These are phyloP conservation scores for Drosophila sordidula DNA, from an alignment of 2,888 invertebrate genomes.

Conservation along the genomic window DNA sequence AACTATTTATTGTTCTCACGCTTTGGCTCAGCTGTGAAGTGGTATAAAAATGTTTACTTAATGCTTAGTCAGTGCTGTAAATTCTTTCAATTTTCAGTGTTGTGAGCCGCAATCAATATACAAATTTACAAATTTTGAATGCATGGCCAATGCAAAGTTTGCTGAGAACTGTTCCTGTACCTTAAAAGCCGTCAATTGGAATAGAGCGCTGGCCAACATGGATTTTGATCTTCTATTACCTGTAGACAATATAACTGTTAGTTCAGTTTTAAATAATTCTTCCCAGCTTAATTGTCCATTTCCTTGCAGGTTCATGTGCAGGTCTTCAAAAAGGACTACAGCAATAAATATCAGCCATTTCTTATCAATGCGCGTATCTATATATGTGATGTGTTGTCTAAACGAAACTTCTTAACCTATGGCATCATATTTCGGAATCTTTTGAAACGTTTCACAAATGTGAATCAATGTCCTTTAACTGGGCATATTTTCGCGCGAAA, in stretches of 20 bases:
- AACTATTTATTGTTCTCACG: too few species aligned
- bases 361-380: neutral
- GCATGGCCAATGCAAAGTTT: constrained; percentile 4
- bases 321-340: constrained; percentile 22
- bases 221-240: constrained; percentile 12
- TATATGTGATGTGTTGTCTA: too few species aligned
- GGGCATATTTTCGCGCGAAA: too few species aligned
- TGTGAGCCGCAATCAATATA: constrained; percentile 5
- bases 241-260: constrained; percentile 13
- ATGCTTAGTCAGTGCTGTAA: neutral
- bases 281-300: neutral
- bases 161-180: neutral
- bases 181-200: constrained; percentile 27
- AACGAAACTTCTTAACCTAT: too few species aligned
- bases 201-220: constrained; percentile 14
- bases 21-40: neutral
- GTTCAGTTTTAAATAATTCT: neutral
- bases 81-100: neutral
- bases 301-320: neutral
- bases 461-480: too few species aligned
- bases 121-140: constrained; percentile 36
- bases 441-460: too few species aligned
- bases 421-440: too few species aligned
- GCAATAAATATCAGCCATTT: constrained; percentile 23
- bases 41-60: neutral